phyloP scores from a whole-genome alignment of 2,888 invertebrate species.

The Patella pellucida region DNA sequence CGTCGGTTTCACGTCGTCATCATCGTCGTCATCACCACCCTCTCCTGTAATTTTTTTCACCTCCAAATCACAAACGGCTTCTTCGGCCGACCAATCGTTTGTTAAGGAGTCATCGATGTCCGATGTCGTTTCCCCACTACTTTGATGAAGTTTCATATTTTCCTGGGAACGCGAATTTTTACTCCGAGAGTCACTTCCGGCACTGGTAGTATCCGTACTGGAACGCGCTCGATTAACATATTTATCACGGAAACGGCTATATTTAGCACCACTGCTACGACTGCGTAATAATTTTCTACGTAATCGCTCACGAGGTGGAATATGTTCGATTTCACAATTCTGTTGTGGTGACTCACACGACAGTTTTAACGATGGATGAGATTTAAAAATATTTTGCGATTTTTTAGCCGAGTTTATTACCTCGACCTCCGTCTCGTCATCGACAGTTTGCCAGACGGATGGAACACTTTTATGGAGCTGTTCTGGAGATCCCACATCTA shows the following conservation, averaged over 20 bases:
- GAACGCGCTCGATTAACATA: conserved; percentile 29
- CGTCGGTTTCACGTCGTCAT: conserved; percentile 44
- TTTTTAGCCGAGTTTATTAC: neutral
- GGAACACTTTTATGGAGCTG: conserved; percentile 29
- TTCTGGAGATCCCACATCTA: conserved; percentile 31
- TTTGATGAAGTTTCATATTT: conserved; percentile 18
- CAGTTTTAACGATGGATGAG: conserved; percentile 36
- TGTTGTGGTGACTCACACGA: conserved; percentile 8
- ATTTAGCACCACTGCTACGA: conserved; percentile 45
- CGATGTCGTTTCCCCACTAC: conserved; percentile 46
- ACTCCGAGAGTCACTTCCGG: conserved; percentile 23
- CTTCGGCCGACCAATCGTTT: conserved; percentile 62
- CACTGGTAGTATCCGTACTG: conserved; percentile 29
- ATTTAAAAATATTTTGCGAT: conserved; percentile 29
- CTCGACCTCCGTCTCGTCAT: conserved; percentile 20
- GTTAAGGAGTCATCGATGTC: conserved; percentile 51
- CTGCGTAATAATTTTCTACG: conserved; percentile 39
- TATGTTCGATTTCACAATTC: conserved; percentile 9
- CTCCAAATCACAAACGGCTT: conserved; percentile 62
- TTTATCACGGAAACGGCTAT: conserved; percentile 44
- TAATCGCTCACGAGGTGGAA: conserved; percentile 30
- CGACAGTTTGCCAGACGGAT: conserved; percentile 35
- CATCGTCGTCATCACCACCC: conserved; percentile 54
- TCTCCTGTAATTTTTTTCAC: conserved; percentile 62
- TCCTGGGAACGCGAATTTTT: conserved; percentile 16